Evolutionary conservation across 2,888 invertebrate species (phyloP), one percentile per base, ranked within the genome.

Genomic region (Sesamia inferens): DNA sequence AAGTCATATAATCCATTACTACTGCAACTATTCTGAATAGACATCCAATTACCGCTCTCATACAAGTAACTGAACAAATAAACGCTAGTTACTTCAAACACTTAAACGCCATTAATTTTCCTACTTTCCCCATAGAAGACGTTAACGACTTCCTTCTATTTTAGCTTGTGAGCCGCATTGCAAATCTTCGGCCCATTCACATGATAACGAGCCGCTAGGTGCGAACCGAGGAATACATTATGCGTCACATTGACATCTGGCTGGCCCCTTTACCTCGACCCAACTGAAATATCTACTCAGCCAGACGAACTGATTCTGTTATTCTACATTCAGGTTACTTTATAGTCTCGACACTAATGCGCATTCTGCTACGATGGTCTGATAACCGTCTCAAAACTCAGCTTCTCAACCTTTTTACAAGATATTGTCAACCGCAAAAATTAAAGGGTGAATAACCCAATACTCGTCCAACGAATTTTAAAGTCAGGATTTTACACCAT

Each of bases 131-230:
- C 84, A 78, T 79, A 78, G 79, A 87, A 79, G 77, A 78, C 84
- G 68, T 87, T 89, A 87, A 90, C 88, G 86, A 88, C 86, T 88
- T 88, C 88, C 85, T 85, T 82, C 85, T 85, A 86, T 86, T 89
- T 86, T 71, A 88, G 74, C 44, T 71, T 78, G 84, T 72, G 84
- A 81, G 81, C 58, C 57, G 86, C 83, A 84, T 89, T 85, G 90
- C 88, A 90, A 89, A 89, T 89, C 82, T 85, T 82, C 68, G 70
- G 74, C 68, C 83, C 79, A 86, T 87, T 88, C 86, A 85, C 76
- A 87, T 90, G 87, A 85, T 90, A 90, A 89, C 88, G 87, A 90
- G 87, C 87, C 85, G 16, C 11, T 51, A 70, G 77, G 79, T 39
- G 73, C 81, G 85, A 81, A 84, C 78, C 68, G 47, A 55, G 58